Evolutionary conservation across 1,140 invertebrate species (phyloP).

Genomic region (Diabrotica virgifera): DNA sequence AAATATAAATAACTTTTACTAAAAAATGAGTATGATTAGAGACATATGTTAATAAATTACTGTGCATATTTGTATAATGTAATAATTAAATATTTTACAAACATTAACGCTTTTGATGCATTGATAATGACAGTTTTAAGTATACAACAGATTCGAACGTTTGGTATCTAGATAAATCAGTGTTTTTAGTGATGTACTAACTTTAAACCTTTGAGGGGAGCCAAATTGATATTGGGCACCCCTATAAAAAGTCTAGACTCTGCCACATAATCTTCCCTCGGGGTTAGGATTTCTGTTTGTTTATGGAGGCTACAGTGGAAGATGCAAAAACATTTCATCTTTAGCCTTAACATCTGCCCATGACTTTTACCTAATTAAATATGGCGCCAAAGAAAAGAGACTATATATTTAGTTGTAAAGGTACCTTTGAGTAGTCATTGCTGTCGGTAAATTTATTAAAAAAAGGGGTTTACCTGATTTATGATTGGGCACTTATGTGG

Average conservation of each 20-base stretch:
- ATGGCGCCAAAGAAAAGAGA: slow-evolving; percentile 16
- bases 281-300: not conserved
- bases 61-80: too few species aligned
- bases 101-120: too few species aligned
- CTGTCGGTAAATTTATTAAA: too few species aligned
- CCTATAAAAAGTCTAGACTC: not conserved
- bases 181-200: not conserved
- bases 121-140: too few species aligned
- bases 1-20: too few species aligned
- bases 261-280: not conserved
- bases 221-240: not conserved
- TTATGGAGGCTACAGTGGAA: not conserved
- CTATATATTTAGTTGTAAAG: not conserved
- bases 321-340: not conserved
- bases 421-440: not conserved
- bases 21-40: too few species aligned
- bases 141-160: too few species aligned
- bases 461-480: too few species aligned
- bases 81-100: too few species aligned
- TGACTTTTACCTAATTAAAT: slow-evolving; percentile 19
- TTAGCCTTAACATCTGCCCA: slow-evolving; percentile 15
- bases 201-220: not conserved
- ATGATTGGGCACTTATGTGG: too few species aligned
- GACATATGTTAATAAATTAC: too few species aligned
- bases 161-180: too few species aligned